Conservation (phyloP, 2,113 vertebrate genomes). For the Cynocephalus volans region DNA sequence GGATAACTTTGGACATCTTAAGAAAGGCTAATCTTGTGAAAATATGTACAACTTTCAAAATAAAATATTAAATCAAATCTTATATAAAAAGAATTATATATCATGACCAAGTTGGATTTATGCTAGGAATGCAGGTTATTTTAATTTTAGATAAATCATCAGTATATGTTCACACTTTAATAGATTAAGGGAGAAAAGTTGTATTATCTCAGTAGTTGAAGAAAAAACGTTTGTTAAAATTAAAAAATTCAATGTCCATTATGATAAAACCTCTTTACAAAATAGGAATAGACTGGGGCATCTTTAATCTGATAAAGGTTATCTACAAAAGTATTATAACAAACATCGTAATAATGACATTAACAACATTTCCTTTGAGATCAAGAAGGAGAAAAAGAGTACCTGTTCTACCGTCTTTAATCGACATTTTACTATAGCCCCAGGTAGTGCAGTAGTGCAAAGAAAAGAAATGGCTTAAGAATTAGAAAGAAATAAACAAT, state of each 20-base stretch:
- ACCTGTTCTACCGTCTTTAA: neutral
- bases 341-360: neutral
- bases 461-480: neutral
- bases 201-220: neutral
- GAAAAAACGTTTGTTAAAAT: neutral
- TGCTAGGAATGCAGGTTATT: neutral
- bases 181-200: neutral
- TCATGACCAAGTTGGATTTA: neutral
- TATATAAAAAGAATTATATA: neutral
- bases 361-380: neutral
- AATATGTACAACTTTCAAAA: slow-evolving; percentile 3
- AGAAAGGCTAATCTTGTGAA: neutral
- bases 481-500: neutral
- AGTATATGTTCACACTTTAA: neutral
- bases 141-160: slow-evolving; percentile 7
- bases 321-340: neutral
- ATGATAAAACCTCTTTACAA: neutral
- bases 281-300: neutral
- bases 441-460: neutral
- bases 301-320: neutral
- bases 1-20: neutral
- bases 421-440: neutral
- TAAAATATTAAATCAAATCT: neutral
- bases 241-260: neutral
- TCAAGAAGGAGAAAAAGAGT: neutral